These are phyloP conservation scores for Catharus minimus DNA, from an alignment of 2,113 vertebrate species.

Conservation along the genomic window DNA sequence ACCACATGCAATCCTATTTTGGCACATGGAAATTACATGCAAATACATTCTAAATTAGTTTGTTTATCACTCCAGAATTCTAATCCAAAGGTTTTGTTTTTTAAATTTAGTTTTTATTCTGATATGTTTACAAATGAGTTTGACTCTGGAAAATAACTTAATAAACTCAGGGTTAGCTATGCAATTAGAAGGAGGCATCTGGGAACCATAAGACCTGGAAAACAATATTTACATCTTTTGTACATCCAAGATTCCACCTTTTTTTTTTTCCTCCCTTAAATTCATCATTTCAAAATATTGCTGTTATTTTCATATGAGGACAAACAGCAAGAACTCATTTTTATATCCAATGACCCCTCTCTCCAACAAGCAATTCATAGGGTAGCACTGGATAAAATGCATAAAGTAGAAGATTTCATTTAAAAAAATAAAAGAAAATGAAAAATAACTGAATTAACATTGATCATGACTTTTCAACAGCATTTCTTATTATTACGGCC, in stretches of 20 bases:
- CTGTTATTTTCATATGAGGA: conserved; percentile 40
- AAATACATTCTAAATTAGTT: conserved; percentile 80
- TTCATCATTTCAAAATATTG: conserved; percentile 59
- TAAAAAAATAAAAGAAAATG: conserved; percentile 14
- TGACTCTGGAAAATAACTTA: conserved; percentile 81
- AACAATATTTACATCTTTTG: conserved; percentile 77
- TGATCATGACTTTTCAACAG: conserved; percentile 64
- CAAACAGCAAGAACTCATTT: conserved; percentile 54
- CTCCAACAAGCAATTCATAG: conserved; percentile 43
- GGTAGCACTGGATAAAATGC: conserved; percentile 54
- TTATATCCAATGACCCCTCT: conserved; percentile 52
- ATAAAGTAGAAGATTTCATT: conserved; percentile 65
- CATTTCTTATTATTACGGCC: conserved; percentile 59
- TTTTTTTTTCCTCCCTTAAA: neutral
- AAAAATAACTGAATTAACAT: conserved; percentile 75
- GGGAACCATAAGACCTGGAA: conserved; percentile 76
- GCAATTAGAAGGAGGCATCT: conserved; percentile 77
- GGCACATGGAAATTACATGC: conserved; percentile 79
- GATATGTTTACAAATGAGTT: conserved; percentile 81
- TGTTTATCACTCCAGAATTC: conserved; percentile 78
- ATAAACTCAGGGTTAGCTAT: conserved; percentile 78
- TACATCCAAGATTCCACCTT: conserved; percentile 63
- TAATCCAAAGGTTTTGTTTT: conserved; percentile 74
- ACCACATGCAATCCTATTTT: conserved; percentile 74
- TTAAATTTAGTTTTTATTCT: conserved; percentile 76